Evolutionary conservation across 2,113 vertebrate genomes (phyloP), one percentile per base, ranked within the genome.

Genomic region (Seriola dumerili): DNA sequence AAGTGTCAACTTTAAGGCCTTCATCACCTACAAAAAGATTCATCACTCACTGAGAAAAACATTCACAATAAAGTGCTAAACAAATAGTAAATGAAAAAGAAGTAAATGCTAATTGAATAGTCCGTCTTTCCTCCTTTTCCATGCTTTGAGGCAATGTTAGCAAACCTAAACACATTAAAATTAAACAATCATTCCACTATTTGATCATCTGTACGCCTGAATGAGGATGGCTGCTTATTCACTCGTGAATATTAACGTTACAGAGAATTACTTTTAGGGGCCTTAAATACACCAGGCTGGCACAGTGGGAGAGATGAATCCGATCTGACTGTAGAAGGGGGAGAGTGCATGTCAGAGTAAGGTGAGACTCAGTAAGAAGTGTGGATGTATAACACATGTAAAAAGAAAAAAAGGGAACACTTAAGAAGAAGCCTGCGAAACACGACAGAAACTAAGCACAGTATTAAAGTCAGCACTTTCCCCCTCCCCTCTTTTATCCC

Each of bases 391-490:
- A 19, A 71, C 10, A 55, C 23, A 17, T 46, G 21, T 8, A 9
- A n/a, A 9, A 21, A 5, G 17, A 25, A 16, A 57, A 46, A 70
- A 54, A 48, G 29, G 25, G 29, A 69, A 48, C 62, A 83, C 68
- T 77, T 70, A 40, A 36, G 58, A 57, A 74, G 68, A 38, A 9
- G 19, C 42, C 40, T 85, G 70, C 79, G 55, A 84, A 77, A 88
- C 42, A 84, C 8, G 10, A 80, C 32, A 78, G 80, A 77, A 86
- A 82, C 65, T 76, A 85, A 78, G 36, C 55, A 32, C 11, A 42
- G 67, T 17, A 70, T 90, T 71, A 78, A 79, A 86, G 86, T 89
- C 79, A 85, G 89, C 83, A 85, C 46, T 75, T 90, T 75, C 55
- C 36, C 6, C 11, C 19, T 48, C 19, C 36, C 57, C 50, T 81